Evolutionary conservation across 2,113 vertebrate species (phyloP).

Genomic region (Nerophis lumbriciformis): DNA sequence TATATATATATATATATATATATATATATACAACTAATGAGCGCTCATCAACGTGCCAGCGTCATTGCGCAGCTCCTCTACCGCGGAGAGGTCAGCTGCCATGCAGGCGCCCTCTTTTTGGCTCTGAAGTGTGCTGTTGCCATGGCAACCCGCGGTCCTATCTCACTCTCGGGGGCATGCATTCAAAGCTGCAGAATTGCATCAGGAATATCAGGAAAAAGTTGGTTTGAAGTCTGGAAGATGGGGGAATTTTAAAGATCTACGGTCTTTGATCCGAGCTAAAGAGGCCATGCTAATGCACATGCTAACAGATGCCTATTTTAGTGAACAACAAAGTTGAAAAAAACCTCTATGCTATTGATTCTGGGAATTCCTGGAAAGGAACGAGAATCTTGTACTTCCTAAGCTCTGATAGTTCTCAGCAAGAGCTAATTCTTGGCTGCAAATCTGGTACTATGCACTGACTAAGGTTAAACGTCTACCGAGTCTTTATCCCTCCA

Average conservation of each 20-base stretch:
- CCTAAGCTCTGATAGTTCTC: too few relatives aligned
- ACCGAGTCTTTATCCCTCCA: too few relatives aligned
- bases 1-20: too few relatives aligned
- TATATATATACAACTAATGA: neutral
- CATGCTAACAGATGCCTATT: neutral
- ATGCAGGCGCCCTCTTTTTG: constrained; percentile 19
- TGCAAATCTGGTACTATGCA: too few relatives aligned
- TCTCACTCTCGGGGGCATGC: constrained; percentile 37
- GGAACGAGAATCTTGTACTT: too few relatives aligned
- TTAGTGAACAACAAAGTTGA: too few relatives aligned
- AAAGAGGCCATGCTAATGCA: neutral
- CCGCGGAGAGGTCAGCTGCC: constrained; percentile 23
- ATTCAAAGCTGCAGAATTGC: constrained; percentile 28
- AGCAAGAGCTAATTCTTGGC: too few relatives aligned
- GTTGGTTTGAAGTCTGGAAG: constrained; percentile 22
- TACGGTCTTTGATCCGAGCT: too few relatives aligned
- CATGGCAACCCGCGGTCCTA: constrained; percentile 55
- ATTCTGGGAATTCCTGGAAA: too few relatives aligned
- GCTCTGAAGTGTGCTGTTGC: constrained; percentile 51
- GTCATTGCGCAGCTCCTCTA: constrained; percentile 16
- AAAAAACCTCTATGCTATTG: too few relatives aligned
- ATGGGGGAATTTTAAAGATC: neutral
- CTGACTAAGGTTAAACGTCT: too few relatives aligned
- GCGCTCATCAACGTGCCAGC: constrained; percentile 16
- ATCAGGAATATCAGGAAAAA: constrained; percentile 24